These are phyloP conservation scores for Zaprionus davidi DNA, from an alignment of 1,140 invertebrate genomes.

Conservation along the genomic window DNA sequence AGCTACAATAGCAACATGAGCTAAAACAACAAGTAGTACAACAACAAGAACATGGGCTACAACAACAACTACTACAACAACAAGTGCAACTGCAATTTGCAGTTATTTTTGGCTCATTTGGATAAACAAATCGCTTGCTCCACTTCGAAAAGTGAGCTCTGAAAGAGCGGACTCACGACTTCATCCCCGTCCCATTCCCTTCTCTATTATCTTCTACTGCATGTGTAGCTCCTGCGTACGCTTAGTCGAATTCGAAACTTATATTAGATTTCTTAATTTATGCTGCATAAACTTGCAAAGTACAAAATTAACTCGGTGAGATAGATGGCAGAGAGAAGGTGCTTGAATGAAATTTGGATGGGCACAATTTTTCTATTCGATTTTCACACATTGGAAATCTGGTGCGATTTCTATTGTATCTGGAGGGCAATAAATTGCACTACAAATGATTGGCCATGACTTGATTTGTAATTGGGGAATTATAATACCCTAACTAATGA, in stretches of 20 bases:
- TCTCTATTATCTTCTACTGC: not conserved
- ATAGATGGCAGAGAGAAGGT: not conserved
- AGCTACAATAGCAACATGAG: not conserved
- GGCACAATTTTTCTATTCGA: not conserved
- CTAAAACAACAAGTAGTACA: not conserved
- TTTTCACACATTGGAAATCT: constrained; percentile 36
- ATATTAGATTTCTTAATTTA: constrained; percentile 55
- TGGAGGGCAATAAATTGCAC: constrained; percentile 37
- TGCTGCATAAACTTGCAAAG: constrained; percentile 24
- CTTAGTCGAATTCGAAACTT: constrained; percentile 36
- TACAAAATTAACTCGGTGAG: not conserved
- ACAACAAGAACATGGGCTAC: not conserved
- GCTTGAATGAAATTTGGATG: not conserved
- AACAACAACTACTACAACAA: not conserved
- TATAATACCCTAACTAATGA: not conserved
- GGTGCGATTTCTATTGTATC: constrained; percentile 27
- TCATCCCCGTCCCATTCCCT: not conserved
- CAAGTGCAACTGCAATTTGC: constrained; percentile 50
- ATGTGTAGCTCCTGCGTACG: constrained; percentile 3
- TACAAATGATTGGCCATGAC: constrained; percentile 15
- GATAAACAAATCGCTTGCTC: constrained; percentile 62
- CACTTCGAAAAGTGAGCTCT: constrained; percentile 34
- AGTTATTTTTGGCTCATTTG: constrained; percentile 53
- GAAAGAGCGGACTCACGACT: not conserved
- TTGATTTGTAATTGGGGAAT: not conserved